These are phyloP conservation scores for Xanthia togata DNA, from an alignment of 2,888 invertebrate genomes.

Conservation along the genomic window DNA sequence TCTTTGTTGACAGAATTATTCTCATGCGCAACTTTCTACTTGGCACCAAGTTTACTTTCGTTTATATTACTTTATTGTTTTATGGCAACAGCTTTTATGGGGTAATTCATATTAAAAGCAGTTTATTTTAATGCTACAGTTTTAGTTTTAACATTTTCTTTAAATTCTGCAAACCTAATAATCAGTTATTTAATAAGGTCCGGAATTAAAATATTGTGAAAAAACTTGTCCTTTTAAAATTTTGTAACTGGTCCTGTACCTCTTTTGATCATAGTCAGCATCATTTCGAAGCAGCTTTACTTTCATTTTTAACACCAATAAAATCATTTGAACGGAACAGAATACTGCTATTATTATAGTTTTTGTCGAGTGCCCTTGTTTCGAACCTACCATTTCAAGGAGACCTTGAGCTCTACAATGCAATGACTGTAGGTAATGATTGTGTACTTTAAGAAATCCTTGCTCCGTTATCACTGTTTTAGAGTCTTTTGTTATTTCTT, in stretches of 20 bases:
- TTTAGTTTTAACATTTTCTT: neutral
- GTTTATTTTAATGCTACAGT: neutral
- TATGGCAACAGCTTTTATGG: constrained; percentile 26
- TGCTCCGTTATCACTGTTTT: constrained; percentile 41
- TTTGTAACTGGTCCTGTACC: neutral
- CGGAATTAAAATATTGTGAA: neutral
- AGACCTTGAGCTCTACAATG: constrained; percentile 40
- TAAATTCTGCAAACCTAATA: neutral
- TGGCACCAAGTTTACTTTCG: constrained; percentile 50
- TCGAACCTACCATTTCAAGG: constrained; percentile 17
- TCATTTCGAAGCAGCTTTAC: neutral
- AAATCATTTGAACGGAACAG: constrained; percentile 40
- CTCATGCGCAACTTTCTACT: constrained; percentile 60
- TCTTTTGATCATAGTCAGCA: neutral
- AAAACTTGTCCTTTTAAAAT: neutral
- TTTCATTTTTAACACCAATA: constrained; percentile 27
- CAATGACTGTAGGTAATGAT: constrained; percentile 17
- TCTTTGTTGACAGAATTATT: constrained; percentile 60
- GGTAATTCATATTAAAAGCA: constrained; percentile 10
- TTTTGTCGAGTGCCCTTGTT: constrained; percentile 43
- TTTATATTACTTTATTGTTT: constrained; percentile 51
- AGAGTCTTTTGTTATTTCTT: constrained; percentile 41
- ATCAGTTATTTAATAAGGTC: neutral
- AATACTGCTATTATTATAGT: constrained; percentile 32
- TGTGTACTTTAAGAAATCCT: constrained; percentile 28